These are phyloP conservation scores for Micronycteris hirsuta DNA, from an alignment of 2,113 vertebrate species.

Conservation along the genomic window DNA sequence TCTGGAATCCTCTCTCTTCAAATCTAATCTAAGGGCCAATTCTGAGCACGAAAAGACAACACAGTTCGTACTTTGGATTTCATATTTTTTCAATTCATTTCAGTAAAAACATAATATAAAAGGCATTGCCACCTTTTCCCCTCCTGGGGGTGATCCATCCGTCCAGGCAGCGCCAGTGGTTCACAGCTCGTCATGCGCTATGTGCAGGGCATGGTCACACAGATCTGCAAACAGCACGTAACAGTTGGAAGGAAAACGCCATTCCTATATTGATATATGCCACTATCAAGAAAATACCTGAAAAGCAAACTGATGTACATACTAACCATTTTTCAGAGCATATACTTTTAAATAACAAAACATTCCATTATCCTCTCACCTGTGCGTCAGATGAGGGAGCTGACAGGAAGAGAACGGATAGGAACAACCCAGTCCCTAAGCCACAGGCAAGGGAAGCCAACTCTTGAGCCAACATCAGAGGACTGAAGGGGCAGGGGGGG, in stretches of 20 bases:
- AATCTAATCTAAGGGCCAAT: conserved; percentile 12
- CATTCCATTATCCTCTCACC: not conserved
- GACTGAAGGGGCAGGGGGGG: no score
- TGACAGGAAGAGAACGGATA: not conserved
- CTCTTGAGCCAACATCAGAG: not conserved
- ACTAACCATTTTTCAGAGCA: not conserved
- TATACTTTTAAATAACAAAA: conserved; percentile 1
- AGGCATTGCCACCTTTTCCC: conserved; percentile 65
- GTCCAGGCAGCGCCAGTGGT: conserved; percentile 14
- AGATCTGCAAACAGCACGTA: conserved; percentile 85
- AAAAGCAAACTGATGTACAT: not conserved
- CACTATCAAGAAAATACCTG: not conserved
- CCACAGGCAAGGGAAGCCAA: not conserved
- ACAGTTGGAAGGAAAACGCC: not conserved
- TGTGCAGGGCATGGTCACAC: conserved; percentile 93
- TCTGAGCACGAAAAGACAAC: conserved; percentile 67
- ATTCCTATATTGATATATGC: not conserved
- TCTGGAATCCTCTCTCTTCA: not conserved
- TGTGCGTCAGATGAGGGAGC: not conserved
- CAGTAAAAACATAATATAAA: conserved; percentile 76
- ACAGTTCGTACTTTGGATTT: conserved; percentile 59
- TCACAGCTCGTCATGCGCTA: conserved; percentile 94
- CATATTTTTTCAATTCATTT: conserved; percentile 71
- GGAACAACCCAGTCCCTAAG: not conserved
- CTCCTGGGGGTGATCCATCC: conserved; percentile 55